Base-by-base conservation (phyloP, 1,140 invertebrate species). In the Cotesia chilonis region DNA sequence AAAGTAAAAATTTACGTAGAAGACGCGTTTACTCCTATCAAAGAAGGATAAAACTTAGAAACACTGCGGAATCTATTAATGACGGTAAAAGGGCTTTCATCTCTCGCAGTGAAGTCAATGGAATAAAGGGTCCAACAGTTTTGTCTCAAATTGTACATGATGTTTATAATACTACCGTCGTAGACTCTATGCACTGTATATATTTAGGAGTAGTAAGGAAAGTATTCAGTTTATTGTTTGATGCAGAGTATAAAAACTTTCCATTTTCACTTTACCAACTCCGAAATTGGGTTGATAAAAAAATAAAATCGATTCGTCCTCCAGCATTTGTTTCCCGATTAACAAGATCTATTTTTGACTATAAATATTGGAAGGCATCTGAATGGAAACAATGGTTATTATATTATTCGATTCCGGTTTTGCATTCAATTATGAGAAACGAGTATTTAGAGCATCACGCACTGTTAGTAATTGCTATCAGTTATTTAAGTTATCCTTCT, bases 151-250 rank as follows among this genome's bases (percentile, higher is more conserved):
- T 69, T 2, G 54, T 17, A 37, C 20, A 57, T 37, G 28, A 69
- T 41, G 35, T 60, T 41, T 35, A 37, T 20, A 28, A 9, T 28
- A 60, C 55, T 7, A 69, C 68, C 14, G 54, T 36, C 12, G 38
- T 69, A 1, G 68, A 69, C 17, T 9, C 35, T 4, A 69, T 69
- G 68, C 68, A 69, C 36, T 69, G 68, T 60, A n/a, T 69, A 1
- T 69, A 38, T 41, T 41, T 20, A 14, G 68, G 68, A 5, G 55
- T 69, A 2, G 14, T 9, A 41, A 37, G 52, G 41, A 69, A 59
- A 17, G 5, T 69, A n/a, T 28, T 69, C 7, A 41, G 14, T n/a
- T 10, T 69, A 60, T 69, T 52, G 35, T 69, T 69, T 57, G 68
- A 69, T 60, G 54, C 54, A 14, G 6, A 20, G 17, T 20, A 55